phyloP scores from a whole-genome alignment of 2,113 vertebrate genomes.

The Podocnemis expansa region DNA sequence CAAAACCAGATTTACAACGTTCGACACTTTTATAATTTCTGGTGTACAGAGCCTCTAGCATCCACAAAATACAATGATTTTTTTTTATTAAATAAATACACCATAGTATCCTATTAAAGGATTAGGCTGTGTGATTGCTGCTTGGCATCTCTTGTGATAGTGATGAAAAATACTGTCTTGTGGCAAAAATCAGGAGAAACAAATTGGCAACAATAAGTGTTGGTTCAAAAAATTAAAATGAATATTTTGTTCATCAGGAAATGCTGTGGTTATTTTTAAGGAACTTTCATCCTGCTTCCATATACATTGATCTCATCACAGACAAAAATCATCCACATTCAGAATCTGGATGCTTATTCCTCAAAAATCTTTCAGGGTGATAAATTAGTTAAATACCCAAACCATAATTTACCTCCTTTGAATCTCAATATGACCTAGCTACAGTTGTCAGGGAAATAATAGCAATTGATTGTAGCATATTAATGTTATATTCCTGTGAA shows the following conservation, averaged over 20 bases:
- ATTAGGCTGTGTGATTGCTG: neutral
- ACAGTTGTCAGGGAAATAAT: conserved; percentile 44
- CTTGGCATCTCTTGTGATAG: neutral
- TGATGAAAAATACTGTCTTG: neutral
- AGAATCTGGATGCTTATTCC: conserved; percentile 52
- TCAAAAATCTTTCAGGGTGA: conserved; percentile 55
- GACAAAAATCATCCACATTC: conserved; percentile 43
- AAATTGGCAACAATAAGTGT: neutral
- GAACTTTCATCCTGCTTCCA: conserved; percentile 18
- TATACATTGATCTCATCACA: conserved; percentile 14
- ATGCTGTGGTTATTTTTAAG: conserved; percentile 1
- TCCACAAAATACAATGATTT: neutral
- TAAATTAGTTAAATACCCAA: conserved; percentile 65
- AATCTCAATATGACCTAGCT: conserved; percentile 41
- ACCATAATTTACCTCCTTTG: neutral
- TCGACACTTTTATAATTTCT: conserved; percentile 64
- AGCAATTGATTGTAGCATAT: conserved; percentile 11
- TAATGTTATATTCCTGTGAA: conserved; percentile 42
- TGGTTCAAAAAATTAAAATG: conserved; percentile 41
- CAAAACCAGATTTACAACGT: conserved; percentile 4
- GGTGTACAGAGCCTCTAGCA: conserved; percentile 54
- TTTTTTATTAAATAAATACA: neutral
- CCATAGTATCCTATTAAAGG: neutral
- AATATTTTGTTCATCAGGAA: conserved; percentile 28
- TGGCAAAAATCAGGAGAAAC: neutral